Base-by-base conservation (phyloP, 2,888 invertebrate species). In the Sepiola atlantica region DNA sequence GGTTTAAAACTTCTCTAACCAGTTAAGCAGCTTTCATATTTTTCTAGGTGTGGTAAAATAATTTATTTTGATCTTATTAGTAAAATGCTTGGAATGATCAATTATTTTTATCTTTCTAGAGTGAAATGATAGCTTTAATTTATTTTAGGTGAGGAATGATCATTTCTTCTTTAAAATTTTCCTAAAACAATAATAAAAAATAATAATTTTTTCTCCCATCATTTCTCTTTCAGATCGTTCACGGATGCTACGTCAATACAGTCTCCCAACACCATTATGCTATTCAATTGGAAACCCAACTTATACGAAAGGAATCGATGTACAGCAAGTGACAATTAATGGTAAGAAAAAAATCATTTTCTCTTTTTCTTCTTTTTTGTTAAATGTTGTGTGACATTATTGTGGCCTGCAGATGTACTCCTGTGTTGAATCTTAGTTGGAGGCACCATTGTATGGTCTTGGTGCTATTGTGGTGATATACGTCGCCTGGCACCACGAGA, bases 281-380 rank as follows among this genome's bases (percentile, higher is more conserved):
- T 96, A 96, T 94, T 95, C 96, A 54, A 96, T 96, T 28, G 96
- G 96, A n/a, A 96, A 96, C 94, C 98, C 98, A 95, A 97, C 97
- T 95, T 98, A 98, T 95, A 98, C 98, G 0, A 98, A 98, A 96
- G 98, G 98, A 94, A 98, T 98, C 94, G 98, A 98, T 95, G 98
- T 98, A 94, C 98, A 98, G 96, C 98, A 98, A 96, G 97, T 98
- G 96, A 97, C 97, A 94, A 96, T 97, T 55, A 96, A 97, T 95
- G 97, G 97, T 97, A 95, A 90, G 95, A 77, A 77, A 0, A 20
- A 57, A 35, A n/a, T n/a, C n/a, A n/a, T n/a, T n/a, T n/a, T n/a
- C n/a, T n/a, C n/a, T 45, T 45, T 4, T 45, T 45, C 4, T 8
- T 45, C 1, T 6, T 21, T 24, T 94, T 28, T 45, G 2, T 45